Conservation (phyloP, 2,888 invertebrate genomes). For the Teleogryllus oceanicus region DNA sequence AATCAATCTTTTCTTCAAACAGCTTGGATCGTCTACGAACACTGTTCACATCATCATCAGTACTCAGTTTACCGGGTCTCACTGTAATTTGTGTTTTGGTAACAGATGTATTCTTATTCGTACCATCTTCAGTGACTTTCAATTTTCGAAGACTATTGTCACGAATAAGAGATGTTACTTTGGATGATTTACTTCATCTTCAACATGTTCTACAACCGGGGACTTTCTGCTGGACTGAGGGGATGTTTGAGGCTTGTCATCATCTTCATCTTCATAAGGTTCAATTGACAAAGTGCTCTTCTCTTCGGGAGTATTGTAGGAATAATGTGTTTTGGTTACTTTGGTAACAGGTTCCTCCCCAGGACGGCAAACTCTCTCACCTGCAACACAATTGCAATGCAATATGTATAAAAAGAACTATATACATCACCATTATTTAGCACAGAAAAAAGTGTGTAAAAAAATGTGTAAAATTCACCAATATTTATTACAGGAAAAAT, state of each 20-base stretch:
- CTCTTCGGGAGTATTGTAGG: conserved; percentile 44
- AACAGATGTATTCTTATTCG: conserved; percentile 11
- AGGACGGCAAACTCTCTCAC: conserved; percentile 68
- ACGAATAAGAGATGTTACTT: conserved; percentile 31
- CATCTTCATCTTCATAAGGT: conserved; percentile 36
- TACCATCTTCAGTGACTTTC: conserved; percentile 27
- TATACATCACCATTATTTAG: no score
- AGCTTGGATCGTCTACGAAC: conserved; percentile 23
- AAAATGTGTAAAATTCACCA: no score
- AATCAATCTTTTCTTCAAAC: background rate
- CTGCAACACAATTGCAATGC: conserved; percentile 47
- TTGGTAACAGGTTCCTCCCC: conserved; percentile 66
- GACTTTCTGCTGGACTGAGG: conserved; percentile 36
- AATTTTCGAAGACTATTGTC: conserved; percentile 31
- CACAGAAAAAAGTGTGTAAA: no score
- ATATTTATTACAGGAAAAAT: no score
- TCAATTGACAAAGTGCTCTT: conserved; percentile 31
- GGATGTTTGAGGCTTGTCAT: conserved; percentile 2
- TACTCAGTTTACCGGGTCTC: conserved; percentile 12
- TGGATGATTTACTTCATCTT: conserved; percentile 24
- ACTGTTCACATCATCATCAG: conserved; percentile 12
- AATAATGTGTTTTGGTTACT: conserved; percentile 67
- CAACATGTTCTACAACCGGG: conserved; percentile 26
- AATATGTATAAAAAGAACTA: no score
- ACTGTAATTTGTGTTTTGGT: conserved; percentile 19